Evolutionary conservation across 2,888 invertebrate genomes (phyloP).

Genomic region (Ceriagrion tenellum): DNA sequence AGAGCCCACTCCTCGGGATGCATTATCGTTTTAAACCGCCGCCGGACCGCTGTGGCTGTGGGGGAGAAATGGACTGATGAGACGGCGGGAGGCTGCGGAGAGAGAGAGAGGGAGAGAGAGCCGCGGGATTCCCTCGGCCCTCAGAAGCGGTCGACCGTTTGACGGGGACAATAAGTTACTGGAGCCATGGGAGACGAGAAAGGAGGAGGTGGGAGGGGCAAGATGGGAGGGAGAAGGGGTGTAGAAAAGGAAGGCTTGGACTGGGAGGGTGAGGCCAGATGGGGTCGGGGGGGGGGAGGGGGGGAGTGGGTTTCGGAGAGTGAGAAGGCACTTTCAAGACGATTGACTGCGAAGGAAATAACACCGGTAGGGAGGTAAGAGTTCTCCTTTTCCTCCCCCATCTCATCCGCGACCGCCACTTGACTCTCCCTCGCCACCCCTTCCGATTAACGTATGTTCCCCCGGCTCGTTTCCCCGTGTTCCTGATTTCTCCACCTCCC

Average conservation of each 20-base stretch:
- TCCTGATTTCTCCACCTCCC: neutral
- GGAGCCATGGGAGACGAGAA: neutral
- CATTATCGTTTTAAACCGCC: neutral
- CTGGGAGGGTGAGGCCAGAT: no score
- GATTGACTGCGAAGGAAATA: constrained; percentile 22
- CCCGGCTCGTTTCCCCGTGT: neutral
- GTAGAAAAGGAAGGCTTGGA: no score
- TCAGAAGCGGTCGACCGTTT: constrained; percentile 22
- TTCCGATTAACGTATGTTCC: neutral
- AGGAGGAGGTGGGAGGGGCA: neutral
- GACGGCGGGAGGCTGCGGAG: neutral
- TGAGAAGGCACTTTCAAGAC: constrained; percentile 10
- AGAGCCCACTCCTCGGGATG: neutral
- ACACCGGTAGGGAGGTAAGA: neutral
- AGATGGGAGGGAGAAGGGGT: neutral
- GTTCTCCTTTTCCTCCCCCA: neutral
- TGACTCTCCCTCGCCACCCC: neutral
- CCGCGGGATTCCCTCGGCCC: neutral
- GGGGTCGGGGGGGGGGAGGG: neutral
- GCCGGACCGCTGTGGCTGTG: neutral
- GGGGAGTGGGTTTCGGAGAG: neutral
- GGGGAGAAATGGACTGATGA: constrained; percentile 4
- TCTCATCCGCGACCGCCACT: neutral
- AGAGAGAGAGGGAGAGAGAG: neutral
- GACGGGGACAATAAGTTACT: constrained; percentile 39